Conservation (phyloP, 2,113 vertebrate species). For the Microcebus jonahi region DNA sequence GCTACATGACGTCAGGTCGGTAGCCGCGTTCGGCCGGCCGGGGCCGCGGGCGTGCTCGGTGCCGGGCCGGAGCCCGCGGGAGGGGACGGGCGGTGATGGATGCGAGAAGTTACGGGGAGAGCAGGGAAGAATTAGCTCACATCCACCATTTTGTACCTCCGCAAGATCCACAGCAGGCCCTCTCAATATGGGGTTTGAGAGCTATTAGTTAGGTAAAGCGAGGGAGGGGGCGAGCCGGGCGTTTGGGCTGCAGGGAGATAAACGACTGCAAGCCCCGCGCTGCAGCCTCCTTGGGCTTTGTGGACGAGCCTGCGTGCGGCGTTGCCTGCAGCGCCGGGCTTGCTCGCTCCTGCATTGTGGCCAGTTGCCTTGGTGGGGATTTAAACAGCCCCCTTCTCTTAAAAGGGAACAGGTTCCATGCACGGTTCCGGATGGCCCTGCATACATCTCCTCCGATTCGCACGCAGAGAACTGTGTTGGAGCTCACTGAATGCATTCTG, state of each 20-base stretch:
- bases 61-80: neutral
- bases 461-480: slow-evolving; percentile 50
- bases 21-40: slow-evolving; percentile 68
- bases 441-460: neutral
- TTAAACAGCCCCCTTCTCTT: neutral
- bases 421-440: neutral
- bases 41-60: neutral
- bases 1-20: slow-evolving; percentile 98
- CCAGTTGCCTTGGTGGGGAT: slow-evolving; percentile 18
- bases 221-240: slow-evolving; percentile 15
- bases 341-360: slow-evolving; percentile 18
- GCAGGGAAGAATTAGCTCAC: slow-evolving; percentile 72
- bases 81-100: slow-evolving; percentile 48
- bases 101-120: slow-evolving; percentile 80
- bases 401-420: slow-evolving; percentile 65
- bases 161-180: slow-evolving; percentile 81
- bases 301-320: slow-evolving; percentile 60
- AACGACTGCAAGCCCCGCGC: slow-evolving; percentile 10
- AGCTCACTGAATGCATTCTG: slow-evolving; percentile 57
- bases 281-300: slow-evolving; percentile 67
- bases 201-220: slow-evolving; percentile 71
- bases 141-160: slow-evolving; percentile 91
- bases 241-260: slow-evolving; percentile 55
- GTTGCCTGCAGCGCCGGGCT: slow-evolving; percentile 48
- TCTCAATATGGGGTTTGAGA: slow-evolving; percentile 86